A percentile compares a stretch with the other conserved stretches of the same genome.
Evolutionary conservation across 2,797 vertebrate genomes (phyloP).

Genomic region (Argentina silus): DNA sequence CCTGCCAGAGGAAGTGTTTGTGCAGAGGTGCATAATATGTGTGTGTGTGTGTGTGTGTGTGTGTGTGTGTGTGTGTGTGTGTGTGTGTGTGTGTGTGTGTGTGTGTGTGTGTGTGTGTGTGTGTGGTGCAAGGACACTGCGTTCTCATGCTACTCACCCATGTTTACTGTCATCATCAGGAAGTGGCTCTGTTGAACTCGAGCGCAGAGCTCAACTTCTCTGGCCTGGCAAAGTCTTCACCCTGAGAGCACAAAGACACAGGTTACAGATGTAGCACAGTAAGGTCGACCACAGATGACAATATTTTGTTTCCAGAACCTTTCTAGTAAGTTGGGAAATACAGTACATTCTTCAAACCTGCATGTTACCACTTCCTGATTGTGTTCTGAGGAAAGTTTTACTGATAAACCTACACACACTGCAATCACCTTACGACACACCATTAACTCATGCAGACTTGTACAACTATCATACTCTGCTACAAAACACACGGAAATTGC

Average conservation of each 20-base stretch:
- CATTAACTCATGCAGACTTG: too few species aligned
- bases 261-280: slow-evolving; percentile 16
- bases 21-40: slow-evolving; percentile 13
- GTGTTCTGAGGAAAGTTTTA: too few species aligned
- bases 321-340: too few species aligned
- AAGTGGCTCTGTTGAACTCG: slow-evolving; percentile 78
- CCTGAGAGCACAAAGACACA: slow-evolving; percentile 51
- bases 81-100: slow-evolving; percentile 5
- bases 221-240: slow-evolving; percentile 66
- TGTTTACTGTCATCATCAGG: slow-evolving; percentile 89
- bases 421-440: too few species aligned
- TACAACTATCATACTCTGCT: too few species aligned
- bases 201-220: slow-evolving; percentile 74
- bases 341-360: too few species aligned
- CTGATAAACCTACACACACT: too few species aligned
- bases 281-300: neutral
- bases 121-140: slow-evolving; percentile 11
- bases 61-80: slow-evolving; percentile 6
- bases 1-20: slow-evolving; percentile 59
- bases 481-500: too few species aligned
- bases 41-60: slow-evolving; percentile 16
- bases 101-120: slow-evolving; percentile 6
- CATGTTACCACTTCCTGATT: too few species aligned
- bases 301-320: neutral
- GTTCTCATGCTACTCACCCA: slow-evolving; percentile 74